Evolutionary conservation across 2,113 vertebrate genomes (phyloP).

Genomic region (Orthonyx spaldingii): DNA sequence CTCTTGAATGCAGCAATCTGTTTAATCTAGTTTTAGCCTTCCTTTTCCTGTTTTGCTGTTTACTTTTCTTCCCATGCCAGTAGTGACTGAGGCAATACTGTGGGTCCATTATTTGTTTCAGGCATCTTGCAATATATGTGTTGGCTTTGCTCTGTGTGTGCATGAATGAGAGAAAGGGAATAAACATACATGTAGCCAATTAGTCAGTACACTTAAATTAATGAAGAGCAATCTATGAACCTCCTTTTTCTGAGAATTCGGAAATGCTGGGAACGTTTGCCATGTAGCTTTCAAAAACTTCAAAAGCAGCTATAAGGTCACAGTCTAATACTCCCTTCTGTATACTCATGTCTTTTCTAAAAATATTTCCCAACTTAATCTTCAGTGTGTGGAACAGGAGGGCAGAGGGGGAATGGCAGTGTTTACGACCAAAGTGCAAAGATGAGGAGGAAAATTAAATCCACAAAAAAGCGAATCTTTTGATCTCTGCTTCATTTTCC

Average conservation of each 20-base stretch:
- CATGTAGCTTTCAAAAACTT: constrained; percentile 53
- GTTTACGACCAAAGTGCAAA: constrained; percentile 45
- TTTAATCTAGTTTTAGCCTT: constrained; percentile 63
- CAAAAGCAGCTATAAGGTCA: constrained; percentile 44
- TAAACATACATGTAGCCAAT: constrained; percentile 16
- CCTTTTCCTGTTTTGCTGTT: constrained; percentile 69
- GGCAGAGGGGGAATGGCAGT: constrained; percentile 43
- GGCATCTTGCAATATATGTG: constrained; percentile 25
- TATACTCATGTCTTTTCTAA: constrained; percentile 57
- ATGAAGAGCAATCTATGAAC: constrained; percentile 15
- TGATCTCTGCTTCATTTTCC: constrained; percentile 43
- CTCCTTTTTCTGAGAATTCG: constrained; percentile 18
- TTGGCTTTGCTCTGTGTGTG: constrained; percentile 31
- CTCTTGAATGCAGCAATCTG: constrained; percentile 49
- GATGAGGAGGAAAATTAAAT: constrained; percentile 3
- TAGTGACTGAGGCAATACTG: constrained; percentile 41
- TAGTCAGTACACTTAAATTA: constrained; percentile 10
- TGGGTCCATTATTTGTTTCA: constrained; percentile 45
- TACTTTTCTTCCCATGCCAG: constrained; percentile 57
- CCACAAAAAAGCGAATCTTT: constrained; percentile 1
- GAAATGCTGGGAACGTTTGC: constrained; percentile 27
- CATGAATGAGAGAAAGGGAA: not conserved
- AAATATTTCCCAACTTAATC: constrained; percentile 57
- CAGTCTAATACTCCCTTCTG: constrained; percentile 46
- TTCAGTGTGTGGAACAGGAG: constrained; percentile 20